Base-by-base conservation (phyloP, 1,140 invertebrate genomes). In the Anastrepha obliqua region DNA sequence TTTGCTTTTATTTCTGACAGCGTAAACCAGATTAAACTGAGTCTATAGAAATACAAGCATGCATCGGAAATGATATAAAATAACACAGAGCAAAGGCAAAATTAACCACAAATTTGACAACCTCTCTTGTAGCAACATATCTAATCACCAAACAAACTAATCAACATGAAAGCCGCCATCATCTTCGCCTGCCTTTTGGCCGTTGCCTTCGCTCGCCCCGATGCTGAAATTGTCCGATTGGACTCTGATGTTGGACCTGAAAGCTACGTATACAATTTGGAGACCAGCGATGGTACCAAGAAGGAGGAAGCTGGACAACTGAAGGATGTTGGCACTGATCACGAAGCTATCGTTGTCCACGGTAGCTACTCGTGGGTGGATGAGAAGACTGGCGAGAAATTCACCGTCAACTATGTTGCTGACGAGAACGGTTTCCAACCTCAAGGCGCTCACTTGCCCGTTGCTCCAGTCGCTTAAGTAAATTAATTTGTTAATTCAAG, bases 381-480 rank as follows among this genome's bases (percentile, higher is more conserved):
- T 86, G 55, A 58, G 20, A 47, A 85, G 20, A 95, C 96, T 90
- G 95, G 95, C 67, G 94, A 94, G 88, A 94, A 93, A 17, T 96
- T 96, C 91, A 94, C 94, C 1, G 95, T 97, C 74, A 96, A 95
- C 58, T 98, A 97, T 92, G 96, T 96, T 62, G 96, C 97, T 70
- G 97, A 97, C 91, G 96, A 97, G 93, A 96, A 96, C 89, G 96
- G 96, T 65, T 97, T 96, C 94, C 95, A 95, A 90, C 95, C 96
- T 60, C 94, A 95, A 91, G 96, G 96, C 29, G 95, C 94, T 17
- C 96, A 96, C 91, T 91, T 96, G 87, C 96, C 96, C 20, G 96
- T 95, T 39, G 95, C 47, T 7, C 87, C 87, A 58, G 62, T 59
- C 58, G 62, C 29, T 7, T 88, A 86, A 88, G 44, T 88, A 86